Conservation (phyloP, 2,888 invertebrate genomes). For the Labia minor region DNA sequence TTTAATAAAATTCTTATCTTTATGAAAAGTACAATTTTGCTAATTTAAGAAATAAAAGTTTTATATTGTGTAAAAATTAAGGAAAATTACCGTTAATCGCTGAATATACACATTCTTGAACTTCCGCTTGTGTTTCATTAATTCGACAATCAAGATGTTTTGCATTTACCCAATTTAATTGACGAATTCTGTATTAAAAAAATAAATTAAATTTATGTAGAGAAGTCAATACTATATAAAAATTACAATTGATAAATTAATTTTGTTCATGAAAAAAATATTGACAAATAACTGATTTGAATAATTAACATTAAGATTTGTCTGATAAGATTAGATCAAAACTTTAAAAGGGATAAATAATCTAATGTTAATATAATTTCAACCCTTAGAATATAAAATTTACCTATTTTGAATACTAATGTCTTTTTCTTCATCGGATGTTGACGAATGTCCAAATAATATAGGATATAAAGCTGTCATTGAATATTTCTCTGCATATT, state of each 20-base stretch:
- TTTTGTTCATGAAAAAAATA: background rate
- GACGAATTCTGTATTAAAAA: constrained; percentile 57
- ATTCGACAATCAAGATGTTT: constrained; percentile 87
- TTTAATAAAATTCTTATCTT: too few species aligned
- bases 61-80: too few species aligned
- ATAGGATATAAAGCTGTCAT: constrained; percentile 80
- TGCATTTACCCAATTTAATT: constrained; percentile 92
- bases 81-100: constrained; percentile 86
- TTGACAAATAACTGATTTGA: too few species aligned
- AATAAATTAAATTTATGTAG: constrained; percentile 2
- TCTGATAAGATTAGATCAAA: too few species aligned
- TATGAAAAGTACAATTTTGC: too few species aligned
- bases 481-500: constrained; percentile 87
- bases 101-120: constrained; percentile 81
- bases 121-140: constrained; percentile 70
- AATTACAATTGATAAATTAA: background rate
- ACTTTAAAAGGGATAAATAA: too few species aligned
- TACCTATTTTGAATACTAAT: constrained; percentile 72
- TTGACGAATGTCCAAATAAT: constrained; percentile 79
- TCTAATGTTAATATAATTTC: too few species aligned
- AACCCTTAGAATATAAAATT: too few species aligned
- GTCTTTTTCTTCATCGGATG: constrained; percentile 89
- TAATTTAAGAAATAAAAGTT: too few species aligned
- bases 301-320: too few species aligned
- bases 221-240: background rate